A percentile compares a stretch with the other conserved stretches of the same genome.
Conservation (phyloP, 1,140 invertebrate species). For the Carposina sasakii region DNA sequence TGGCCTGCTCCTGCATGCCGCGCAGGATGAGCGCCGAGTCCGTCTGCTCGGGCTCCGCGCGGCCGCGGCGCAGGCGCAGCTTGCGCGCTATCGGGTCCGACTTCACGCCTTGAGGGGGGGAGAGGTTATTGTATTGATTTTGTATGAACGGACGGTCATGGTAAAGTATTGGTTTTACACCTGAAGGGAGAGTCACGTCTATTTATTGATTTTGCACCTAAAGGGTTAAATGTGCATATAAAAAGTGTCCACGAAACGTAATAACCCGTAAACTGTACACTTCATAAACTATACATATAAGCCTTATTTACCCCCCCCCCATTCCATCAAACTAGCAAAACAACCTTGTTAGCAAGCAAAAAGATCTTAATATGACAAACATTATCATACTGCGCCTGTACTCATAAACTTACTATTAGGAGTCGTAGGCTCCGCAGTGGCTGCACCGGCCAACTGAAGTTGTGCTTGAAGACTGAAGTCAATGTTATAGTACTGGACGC, state of each 20-base stretch:
- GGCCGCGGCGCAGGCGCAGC: slow-evolving; percentile 85
- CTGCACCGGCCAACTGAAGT: slow-evolving; percentile 92
- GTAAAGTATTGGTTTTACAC: too few species aligned
- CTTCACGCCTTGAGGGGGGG: slow-evolving; percentile 24
- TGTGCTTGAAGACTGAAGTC: slow-evolving; percentile 98
- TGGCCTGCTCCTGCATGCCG: slow-evolving; percentile 98
- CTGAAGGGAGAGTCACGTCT: too few species aligned
- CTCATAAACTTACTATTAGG: slow-evolving; percentile 73
- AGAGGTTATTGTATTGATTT: not conserved
- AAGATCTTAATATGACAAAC: too few species aligned
- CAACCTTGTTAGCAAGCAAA: too few species aligned
- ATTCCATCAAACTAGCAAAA: too few species aligned
- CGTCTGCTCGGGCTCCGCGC: slow-evolving; percentile 86
- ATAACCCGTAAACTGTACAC: too few species aligned
- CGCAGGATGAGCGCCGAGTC: slow-evolving; percentile 96
- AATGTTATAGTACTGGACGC: slow-evolving; percentile 97
- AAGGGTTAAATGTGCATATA: too few species aligned
- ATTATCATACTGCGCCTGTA: not conserved
- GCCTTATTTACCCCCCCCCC: too few species aligned
- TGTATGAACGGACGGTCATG: too few species aligned
- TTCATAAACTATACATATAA: too few species aligned
- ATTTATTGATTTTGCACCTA: too few species aligned
- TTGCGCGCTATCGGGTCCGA: slow-evolving; percentile 94
- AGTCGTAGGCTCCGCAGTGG: slow-evolving; percentile 81
- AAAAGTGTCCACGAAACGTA: too few species aligned